phyloP scores from a whole-genome alignment of 1,140 invertebrate species.

The Archegozetes longisetosus region DNA sequence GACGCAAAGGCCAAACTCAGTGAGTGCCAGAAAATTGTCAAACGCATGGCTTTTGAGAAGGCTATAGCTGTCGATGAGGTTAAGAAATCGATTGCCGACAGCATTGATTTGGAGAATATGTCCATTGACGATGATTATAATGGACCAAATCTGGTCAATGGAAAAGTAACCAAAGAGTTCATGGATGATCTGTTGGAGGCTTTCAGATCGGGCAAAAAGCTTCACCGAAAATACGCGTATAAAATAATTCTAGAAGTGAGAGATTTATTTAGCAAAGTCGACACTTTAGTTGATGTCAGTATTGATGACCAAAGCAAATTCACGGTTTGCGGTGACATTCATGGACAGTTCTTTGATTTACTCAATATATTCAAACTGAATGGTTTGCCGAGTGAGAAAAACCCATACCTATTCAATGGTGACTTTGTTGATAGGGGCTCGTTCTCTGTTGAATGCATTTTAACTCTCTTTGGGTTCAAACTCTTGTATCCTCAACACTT shows the following conservation, averaged over 20 bases:
- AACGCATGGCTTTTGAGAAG: constrained; percentile 85
- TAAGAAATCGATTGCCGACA: constrained; percentile 65
- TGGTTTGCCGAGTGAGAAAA: constrained; percentile 78
- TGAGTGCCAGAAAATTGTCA: constrained; percentile 93
- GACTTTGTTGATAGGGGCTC: constrained; percentile 99
- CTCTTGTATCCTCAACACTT: constrained; percentile 92
- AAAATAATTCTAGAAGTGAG: constrained; percentile 85
- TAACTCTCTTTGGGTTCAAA: constrained; percentile 93
- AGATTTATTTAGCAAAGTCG: constrained; percentile 59
- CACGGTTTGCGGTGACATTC: constrained; percentile 98
- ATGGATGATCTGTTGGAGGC: constrained; percentile 65
- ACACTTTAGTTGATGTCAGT: constrained; percentile 73
- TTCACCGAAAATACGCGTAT: constrained; percentile 95
- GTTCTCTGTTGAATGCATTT: constrained; percentile 98
- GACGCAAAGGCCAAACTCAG: constrained; percentile 83
- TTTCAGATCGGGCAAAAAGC: constrained; percentile 78
- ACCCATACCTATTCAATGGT: constrained; percentile 77
- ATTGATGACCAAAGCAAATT: constrained; percentile 80
- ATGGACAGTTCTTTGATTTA: constrained; percentile 97
- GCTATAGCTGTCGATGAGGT: constrained; percentile 86
- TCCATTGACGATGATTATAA: constrained; percentile 85
- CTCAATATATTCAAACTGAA: constrained; percentile 96
- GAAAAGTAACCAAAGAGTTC: constrained; percentile 48
- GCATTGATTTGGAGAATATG: constrained; percentile 75
- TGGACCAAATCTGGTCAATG: constrained; percentile 76